These are phyloP conservation scores for Leptura quadrifasciata DNA, from an alignment of 2,888 invertebrate genomes.

Conservation along the genomic window DNA sequence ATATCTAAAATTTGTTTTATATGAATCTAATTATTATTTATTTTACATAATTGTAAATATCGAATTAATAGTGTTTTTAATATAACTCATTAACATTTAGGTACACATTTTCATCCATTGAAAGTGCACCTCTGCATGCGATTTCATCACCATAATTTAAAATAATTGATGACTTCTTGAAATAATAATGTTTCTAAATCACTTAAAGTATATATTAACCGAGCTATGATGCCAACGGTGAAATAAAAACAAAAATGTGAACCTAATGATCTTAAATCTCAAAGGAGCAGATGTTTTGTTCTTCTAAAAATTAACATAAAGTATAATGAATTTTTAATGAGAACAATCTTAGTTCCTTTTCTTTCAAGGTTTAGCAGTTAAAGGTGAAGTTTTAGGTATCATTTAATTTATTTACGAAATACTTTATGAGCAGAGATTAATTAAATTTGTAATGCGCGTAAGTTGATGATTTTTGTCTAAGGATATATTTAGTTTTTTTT, in stretches of 20 bases:
- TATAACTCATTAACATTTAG: neutral
- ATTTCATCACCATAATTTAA: constrained; percentile 26
- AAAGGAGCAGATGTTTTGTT: constrained; percentile 55
- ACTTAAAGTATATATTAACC: constrained; percentile 28
- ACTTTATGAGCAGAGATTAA: constrained; percentile 30
- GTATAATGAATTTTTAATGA: constrained; percentile 63
- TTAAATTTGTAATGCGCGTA: neutral
- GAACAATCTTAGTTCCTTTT: constrained; percentile 43
- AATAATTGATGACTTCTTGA: constrained; percentile 31
- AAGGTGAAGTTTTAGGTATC: constrained; percentile 35
- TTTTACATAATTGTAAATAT: no score
- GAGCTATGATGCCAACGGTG: constrained; percentile 24
- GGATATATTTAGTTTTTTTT: neutral
- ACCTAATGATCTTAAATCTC: constrained; percentile 46
- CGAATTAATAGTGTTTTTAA: no score
- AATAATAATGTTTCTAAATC: constrained; percentile 36
- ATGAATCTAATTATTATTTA: no score
- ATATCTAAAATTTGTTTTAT: no score
- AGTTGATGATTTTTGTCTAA: neutral
- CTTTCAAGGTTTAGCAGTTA: constrained; percentile 21
- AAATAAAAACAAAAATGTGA: constrained; percentile 47
- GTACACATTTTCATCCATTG: neutral
- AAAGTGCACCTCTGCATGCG: constrained; percentile 9
- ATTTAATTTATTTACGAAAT: constrained; percentile 20
- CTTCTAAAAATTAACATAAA: constrained; percentile 58